Evolutionary conservation across 2,888 invertebrate genomes (phyloP).

Genomic region (Leptopterna dolabrata): DNA sequence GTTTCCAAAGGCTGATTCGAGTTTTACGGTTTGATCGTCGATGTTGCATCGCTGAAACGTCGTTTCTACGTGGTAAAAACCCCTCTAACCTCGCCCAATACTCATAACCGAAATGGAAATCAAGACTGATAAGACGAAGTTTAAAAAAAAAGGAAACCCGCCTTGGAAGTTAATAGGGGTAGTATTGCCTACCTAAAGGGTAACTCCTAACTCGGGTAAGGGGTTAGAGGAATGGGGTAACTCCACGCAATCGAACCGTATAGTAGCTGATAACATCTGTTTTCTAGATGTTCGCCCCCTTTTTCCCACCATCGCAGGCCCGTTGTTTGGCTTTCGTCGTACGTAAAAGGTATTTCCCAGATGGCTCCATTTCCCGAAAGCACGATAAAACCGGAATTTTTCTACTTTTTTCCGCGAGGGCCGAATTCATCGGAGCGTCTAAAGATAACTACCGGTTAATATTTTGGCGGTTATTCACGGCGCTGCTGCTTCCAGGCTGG

Average conservation of each 20-base stretch:
- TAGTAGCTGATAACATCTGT: background rate
- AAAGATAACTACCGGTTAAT: no score
- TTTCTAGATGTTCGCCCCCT: background rate
- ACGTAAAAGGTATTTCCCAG: background rate
- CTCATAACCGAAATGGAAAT: background rate
- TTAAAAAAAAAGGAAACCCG: background rate
- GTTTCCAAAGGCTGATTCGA: no score
- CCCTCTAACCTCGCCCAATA: background rate
- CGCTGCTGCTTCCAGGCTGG: no score
- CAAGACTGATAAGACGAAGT: background rate
- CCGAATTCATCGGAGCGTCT: no score
- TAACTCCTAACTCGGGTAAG: background rate
- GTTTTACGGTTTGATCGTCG: no score
- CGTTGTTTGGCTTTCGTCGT: background rate
- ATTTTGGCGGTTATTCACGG: no score
- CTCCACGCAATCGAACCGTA: background rate
- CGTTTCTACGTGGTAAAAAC: background rate
- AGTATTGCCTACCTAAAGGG: background rate
- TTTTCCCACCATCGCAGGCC: background rate
- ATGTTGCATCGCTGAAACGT: background rate
- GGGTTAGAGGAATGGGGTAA: background rate
- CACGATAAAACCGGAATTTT: background rate
- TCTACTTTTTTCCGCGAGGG: no score
- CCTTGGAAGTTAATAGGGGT: background rate
- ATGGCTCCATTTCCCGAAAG: background rate